These are phyloP conservation scores for Apogon talboti DNA, from an alignment of 2,797 vertebrate species.

Conservation along the genomic window DNA sequence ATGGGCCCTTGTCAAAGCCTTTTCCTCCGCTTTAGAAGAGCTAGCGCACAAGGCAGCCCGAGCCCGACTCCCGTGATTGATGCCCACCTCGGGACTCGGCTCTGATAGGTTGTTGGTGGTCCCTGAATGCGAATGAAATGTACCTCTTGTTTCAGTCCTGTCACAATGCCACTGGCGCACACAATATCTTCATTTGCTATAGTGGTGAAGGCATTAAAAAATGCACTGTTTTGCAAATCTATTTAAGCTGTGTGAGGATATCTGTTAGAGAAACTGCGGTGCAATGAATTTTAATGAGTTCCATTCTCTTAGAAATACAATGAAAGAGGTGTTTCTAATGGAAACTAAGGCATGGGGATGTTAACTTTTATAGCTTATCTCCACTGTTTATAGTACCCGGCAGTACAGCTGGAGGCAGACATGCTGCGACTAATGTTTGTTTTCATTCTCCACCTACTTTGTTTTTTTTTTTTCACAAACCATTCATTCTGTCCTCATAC, in stretches of 20 bases:
- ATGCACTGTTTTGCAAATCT: conserved; percentile 53
- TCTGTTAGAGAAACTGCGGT: conserved; percentile 43
- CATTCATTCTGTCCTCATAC: neutral
- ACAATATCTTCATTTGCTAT: conserved; percentile 49
- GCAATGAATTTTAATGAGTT: conserved; percentile 71
- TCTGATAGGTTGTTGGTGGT: conserved; percentile 63
- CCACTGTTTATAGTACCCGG: conserved; percentile 50
- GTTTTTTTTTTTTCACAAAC: neutral
- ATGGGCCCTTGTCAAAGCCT: conserved; percentile 61
- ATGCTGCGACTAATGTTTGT: conserved; percentile 8
- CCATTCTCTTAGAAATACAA: conserved; percentile 49
- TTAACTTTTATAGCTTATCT: conserved; percentile 67
- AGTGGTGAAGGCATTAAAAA: conserved; percentile 25
- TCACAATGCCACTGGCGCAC: conserved; percentile 38
- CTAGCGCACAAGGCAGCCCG: conserved; percentile 25
- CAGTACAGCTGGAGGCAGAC: conserved; percentile 41
- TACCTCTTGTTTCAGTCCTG: conserved; percentile 46
- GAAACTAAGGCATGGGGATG: conserved; percentile 51
- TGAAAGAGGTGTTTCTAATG: conserved; percentile 58
- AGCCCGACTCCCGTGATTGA: conserved; percentile 59
- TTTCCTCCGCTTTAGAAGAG: conserved; percentile 45
- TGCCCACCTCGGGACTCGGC: conserved; percentile 47
- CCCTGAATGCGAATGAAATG: conserved; percentile 56
- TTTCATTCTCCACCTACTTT: conserved; percentile 17
- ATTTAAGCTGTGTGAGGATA: conserved; percentile 45